phyloP scores from a whole-genome alignment of 2,113 vertebrate genomes.

The Ancistrus triradiatus region DNA sequence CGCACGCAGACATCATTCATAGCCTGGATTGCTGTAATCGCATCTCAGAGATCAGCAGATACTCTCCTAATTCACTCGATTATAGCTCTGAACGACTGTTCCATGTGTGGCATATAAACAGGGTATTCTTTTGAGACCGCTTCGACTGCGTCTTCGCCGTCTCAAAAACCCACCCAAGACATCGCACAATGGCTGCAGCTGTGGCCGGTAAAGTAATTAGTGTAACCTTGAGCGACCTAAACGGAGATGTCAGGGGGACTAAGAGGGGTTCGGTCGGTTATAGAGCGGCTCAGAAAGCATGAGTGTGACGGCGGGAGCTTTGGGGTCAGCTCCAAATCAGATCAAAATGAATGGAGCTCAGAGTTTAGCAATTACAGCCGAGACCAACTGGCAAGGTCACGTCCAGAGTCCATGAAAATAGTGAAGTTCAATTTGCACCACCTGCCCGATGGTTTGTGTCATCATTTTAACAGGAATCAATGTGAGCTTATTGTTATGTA shows the following conservation, averaged over 20 bases:
- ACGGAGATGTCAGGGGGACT: constrained; percentile 2
- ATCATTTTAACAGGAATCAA: too few species aligned
- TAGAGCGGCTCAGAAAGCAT: constrained; percentile 14
- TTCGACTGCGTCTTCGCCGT: too few species aligned
- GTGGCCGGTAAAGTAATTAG: constrained; percentile 33
- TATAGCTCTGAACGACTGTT: too few species aligned
- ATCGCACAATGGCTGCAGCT: constrained; percentile 7
- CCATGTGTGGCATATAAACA: too few species aligned
- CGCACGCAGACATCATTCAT: constrained; percentile 22
- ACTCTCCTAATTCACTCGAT: too few species aligned
- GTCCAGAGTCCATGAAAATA: not conserved
- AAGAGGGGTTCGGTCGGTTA: constrained; percentile 18
- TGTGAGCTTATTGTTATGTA: too few species aligned
- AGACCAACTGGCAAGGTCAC: constrained; percentile 14
- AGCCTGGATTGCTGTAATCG: too few species aligned
- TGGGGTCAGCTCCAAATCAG: constrained; percentile 14
- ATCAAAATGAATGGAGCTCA: constrained; percentile 23
- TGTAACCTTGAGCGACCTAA: constrained; percentile 23
- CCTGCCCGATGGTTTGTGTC: too few species aligned
- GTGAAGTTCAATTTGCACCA: too few species aligned
- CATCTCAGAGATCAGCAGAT: too few species aligned
- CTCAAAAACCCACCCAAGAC: constrained; percentile 17
- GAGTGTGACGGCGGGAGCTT: constrained; percentile 24
- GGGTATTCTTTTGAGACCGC: too few species aligned
- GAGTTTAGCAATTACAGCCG: constrained; percentile 2